Base-by-base conservation (phyloP, 2,888 invertebrate species). In the Magallana nippona region DNA sequence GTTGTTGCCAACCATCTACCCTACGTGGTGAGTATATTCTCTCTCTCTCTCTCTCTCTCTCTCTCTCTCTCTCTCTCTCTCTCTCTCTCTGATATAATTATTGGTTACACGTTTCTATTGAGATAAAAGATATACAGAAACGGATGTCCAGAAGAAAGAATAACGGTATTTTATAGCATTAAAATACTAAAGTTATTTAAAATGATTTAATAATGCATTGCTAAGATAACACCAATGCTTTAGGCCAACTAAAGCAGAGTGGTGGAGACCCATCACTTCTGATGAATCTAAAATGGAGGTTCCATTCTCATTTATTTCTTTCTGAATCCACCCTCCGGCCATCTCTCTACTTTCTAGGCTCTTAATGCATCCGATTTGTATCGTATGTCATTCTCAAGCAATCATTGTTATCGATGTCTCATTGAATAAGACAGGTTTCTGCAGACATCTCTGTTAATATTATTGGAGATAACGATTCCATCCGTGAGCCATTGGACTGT, bases 11-110 rank as follows among this genome's bases (percentile, higher is more conserved):
- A 90, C 60, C 90, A 89, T 62, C 78, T 91, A 22, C 91, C 91
- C 8, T 90, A 89, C 79, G 86, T 88, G 84, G 92, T 92, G 88
- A 91, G 91, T 91, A 58, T 10, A 44, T 8, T 32, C 78, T 78
- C 78, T 78, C 78, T 78, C 78, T 78, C 78, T 78, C 78, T 78
- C 78, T 78, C 78, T 78, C 78, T 78, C 78, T 78, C 78, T 78
- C 78, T 78, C 78, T 78, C 78, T 78, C 78, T 78, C 3, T 78
- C 78, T 19, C 22, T 27, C 27, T 27, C 27, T 27, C 27, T 27
- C 27, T 27, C 2, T 27, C 1, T 27, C 1, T 27, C 1, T 27
- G 27, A 27, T 27, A 27, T 3, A 8, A 44, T 44, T 44, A 5
- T 44, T 5, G 44, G 44, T 8, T 8, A 44, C 8, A 3, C 8